A percentile compares a stretch with the other conserved stretches of the same genome.
phyloP scores from a whole-genome alignment of 2,113 vertebrate species.

The Neolamprologus sp. region DNA sequence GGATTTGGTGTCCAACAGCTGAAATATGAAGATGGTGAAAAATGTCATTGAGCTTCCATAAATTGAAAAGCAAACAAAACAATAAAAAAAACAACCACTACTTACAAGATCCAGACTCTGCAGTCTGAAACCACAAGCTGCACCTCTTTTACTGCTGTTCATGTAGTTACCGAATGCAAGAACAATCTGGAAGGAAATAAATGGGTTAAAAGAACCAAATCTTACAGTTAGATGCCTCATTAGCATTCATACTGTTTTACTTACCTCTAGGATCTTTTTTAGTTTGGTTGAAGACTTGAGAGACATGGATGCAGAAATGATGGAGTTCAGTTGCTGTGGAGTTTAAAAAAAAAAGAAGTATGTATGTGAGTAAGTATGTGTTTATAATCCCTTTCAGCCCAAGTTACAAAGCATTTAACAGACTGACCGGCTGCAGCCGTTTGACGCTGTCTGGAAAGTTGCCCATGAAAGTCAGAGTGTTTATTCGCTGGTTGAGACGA shows the following conservation, averaged over 20 bases:
- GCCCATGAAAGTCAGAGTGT: conserved; percentile 91
- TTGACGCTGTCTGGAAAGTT: conserved; percentile 84
- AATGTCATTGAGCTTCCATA: neutral
- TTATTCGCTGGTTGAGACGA: conserved; percentile 82
- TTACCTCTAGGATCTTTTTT: conserved; percentile 92
- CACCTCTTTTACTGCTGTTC: conserved; percentile 95
- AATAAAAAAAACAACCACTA: fast-evolving
- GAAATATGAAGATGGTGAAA: neutral
- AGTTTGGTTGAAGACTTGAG: conserved; percentile 90
- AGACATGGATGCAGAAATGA: conserved; percentile 92
- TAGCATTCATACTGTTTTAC: neutral
- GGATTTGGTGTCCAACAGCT: conserved; percentile 96
- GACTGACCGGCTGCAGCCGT: conserved; percentile 83
- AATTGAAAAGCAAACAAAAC: neutral
- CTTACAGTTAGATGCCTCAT: neutral
- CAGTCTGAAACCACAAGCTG: conserved; percentile 89
- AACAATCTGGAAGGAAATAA: conserved; percentile 75
- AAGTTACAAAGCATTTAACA: neutral
- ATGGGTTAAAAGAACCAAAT: neutral
- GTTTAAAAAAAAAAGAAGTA: neutral
- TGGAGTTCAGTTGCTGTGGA: conserved; percentile 86
- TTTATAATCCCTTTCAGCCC: neutral
- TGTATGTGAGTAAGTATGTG: neutral
- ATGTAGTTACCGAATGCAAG: conserved; percentile 98
- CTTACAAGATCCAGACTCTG: conserved; percentile 91